Base-by-base conservation (phyloP, 2,888 invertebrate species). In the Lagria hirta region DNA sequence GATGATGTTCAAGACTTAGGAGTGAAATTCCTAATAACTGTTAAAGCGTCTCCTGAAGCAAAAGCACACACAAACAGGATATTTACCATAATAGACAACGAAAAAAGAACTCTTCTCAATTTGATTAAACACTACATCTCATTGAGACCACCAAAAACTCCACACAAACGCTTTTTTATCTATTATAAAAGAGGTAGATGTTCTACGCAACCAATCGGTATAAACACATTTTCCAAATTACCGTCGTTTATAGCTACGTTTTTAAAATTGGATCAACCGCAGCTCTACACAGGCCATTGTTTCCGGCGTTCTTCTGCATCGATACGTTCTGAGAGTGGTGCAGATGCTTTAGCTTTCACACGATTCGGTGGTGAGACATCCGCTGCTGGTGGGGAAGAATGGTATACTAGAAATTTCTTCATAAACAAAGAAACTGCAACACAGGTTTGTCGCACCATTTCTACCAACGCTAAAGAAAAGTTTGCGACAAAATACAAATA, bases 1-100 rank as follows among this genome's bases (percentile, higher is more conserved):
- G 24, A 28, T 17, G 22, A 28, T 21, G 28, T 35, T 21, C 29
- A 43, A 36, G 35, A 43, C 22, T 24, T 37, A 21, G 30, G 18
- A 24, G 27, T 26, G n/a, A 43, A 43, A 15, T 48, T 43, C 43
- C 23, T 48, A 20, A 14, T 48, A 5, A 37, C 37, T 16, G 18
- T 43, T 10, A 22, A 18, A 20, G 14, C 14, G 23, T 40, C n/a
- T n/a, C n/a, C n/a, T n/a, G n/a, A n/a, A n/a, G n/a, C 1, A 24
- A 41, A 46, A 20, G 33, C 29, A 23, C 22, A 43, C 4, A 47
- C 20, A 18, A 44, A 24, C 16, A 40, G 43, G 28, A 21, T 43
- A 17, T 47, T 43, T 27, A 32, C 37, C 7, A 33, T 37, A 10
- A 17, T 32, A 16, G 43, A 43, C 17, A 33, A 43, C 16, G 32